Percentiles rank a stretch among this genome's conserved stretches.
Conservation (phyloP, 1,140 invertebrate species). For the Magallana gigas region DNA sequence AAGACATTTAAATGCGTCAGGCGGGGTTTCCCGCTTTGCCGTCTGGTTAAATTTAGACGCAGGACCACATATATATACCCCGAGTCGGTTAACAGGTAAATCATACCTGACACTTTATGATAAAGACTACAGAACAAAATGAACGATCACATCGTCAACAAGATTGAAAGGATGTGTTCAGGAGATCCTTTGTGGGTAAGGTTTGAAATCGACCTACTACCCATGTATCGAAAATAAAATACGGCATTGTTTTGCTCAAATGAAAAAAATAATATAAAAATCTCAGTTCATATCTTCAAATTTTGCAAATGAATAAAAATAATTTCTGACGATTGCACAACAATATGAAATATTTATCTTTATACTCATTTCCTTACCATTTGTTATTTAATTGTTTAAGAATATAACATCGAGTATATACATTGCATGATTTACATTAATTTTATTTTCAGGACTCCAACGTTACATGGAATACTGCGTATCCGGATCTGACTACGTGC, state of each 20-base stretch:
- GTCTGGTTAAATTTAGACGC: background rate
- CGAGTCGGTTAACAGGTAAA: background rate
- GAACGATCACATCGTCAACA: background rate
- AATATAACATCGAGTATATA: background rate
- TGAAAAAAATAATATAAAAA: too few species aligned
- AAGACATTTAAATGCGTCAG: background rate
- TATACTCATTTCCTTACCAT: background rate
- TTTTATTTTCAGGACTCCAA: constrained; percentile 60
- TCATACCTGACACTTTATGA: background rate
- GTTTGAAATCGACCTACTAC: background rate
- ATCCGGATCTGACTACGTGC: constrained; percentile 74
- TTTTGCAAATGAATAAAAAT: background rate
- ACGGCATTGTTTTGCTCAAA: background rate
- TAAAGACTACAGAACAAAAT: background rate
- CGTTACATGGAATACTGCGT: constrained; percentile 69
- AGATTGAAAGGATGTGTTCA: background rate
- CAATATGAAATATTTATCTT: background rate
- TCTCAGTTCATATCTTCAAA: too few species aligned
- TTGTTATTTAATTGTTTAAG: background rate
- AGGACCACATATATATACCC: background rate
- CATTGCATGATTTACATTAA: background rate
- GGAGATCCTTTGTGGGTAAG: background rate
- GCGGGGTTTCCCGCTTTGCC: background rate
- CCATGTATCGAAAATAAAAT: too few species aligned
- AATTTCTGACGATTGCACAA: background rate